These are phyloP conservation scores for Graptemys geographica DNA, from an alignment of 2,797 vertebrate genomes.

Conservation along the genomic window DNA sequence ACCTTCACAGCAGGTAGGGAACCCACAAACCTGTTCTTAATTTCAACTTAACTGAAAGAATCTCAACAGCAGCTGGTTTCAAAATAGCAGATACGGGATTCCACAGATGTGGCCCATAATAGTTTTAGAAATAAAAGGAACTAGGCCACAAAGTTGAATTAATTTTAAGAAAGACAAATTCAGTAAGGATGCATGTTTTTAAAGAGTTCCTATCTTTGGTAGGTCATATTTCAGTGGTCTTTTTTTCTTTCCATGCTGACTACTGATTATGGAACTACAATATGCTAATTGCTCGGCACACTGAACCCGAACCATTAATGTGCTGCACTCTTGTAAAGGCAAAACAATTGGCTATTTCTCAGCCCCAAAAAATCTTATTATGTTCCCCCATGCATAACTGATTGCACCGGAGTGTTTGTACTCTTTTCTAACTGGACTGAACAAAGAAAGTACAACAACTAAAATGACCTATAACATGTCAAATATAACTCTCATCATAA, in stretches of 20 bases:
- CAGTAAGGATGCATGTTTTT: conserved; percentile 46
- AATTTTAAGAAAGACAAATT: conserved; percentile 70
- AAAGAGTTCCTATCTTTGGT: conserved; percentile 15
- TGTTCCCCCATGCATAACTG: conserved; percentile 68
- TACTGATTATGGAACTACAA: not conserved
- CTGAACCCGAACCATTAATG: conserved; percentile 6
- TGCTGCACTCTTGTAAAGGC: not conserved
- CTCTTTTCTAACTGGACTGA: conserved; percentile 69
- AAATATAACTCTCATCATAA: fast-evolving
- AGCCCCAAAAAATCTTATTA: conserved; percentile 43
- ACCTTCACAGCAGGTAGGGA: conserved; percentile 79
- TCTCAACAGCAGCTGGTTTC: conserved; percentile 77
- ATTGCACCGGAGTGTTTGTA: conserved; percentile 37
- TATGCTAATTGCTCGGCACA: conserved; percentile 5
- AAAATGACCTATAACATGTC: conserved; percentile 26
- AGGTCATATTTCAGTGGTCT: conserved; percentile 25
- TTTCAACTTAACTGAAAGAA: conserved; percentile 75
- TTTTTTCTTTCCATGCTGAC: conserved; percentile 2
- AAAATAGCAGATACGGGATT: conserved; percentile 65
- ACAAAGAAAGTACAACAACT: conserved; percentile 53
- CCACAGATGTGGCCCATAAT: conserved; percentile 76
- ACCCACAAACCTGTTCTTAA: conserved; percentile 80
- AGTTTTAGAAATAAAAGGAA: conserved; percentile 65
- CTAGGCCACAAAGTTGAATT: conserved; percentile 60
- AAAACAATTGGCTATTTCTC: not conserved